Evolutionary conservation across 2,113 vertebrate species (phyloP).

Genomic region (Leucopsar rothschildi): DNA sequence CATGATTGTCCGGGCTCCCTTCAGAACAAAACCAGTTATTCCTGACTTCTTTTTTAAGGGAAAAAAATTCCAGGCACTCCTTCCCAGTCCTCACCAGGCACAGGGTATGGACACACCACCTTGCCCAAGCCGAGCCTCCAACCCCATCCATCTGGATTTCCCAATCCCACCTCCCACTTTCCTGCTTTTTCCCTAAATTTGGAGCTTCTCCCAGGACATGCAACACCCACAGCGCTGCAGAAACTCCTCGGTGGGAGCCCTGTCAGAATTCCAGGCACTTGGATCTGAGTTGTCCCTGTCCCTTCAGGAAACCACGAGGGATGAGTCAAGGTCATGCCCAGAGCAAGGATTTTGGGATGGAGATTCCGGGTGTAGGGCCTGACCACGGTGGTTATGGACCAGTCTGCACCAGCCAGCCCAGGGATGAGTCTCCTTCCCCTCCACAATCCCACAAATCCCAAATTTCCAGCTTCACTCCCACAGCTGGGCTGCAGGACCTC

Average conservation of each 20-base stretch:
- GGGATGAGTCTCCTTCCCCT: conserved; percentile 1
- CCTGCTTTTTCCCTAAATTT: not conserved
- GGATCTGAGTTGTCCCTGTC: not conserved
- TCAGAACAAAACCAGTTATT: not conserved
- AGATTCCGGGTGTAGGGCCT: not conserved
- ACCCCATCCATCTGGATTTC: not conserved
- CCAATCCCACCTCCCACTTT: not conserved
- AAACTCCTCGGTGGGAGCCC: not conserved
- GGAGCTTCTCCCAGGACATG: not conserved
- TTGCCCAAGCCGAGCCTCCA: not conserved
- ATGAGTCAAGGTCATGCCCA: not conserved
- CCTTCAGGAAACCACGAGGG: not conserved
- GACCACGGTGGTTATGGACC: not conserved
- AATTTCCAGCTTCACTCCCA: not conserved
- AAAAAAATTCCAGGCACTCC: not conserved
- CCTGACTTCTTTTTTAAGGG: not conserved
- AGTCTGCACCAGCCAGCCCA: not conserved
- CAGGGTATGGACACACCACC: not conserved
- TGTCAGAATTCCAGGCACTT: not conserved
- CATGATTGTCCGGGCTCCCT: not conserved
- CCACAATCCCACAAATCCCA: not conserved
- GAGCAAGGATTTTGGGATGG: not conserved
- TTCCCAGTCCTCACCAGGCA: not conserved
- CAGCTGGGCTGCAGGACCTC: not conserved
- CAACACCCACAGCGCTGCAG: not conserved